Conservation (phyloP, 1,140 invertebrate species). For the Pseudomyrmex flavicornis region DNA sequence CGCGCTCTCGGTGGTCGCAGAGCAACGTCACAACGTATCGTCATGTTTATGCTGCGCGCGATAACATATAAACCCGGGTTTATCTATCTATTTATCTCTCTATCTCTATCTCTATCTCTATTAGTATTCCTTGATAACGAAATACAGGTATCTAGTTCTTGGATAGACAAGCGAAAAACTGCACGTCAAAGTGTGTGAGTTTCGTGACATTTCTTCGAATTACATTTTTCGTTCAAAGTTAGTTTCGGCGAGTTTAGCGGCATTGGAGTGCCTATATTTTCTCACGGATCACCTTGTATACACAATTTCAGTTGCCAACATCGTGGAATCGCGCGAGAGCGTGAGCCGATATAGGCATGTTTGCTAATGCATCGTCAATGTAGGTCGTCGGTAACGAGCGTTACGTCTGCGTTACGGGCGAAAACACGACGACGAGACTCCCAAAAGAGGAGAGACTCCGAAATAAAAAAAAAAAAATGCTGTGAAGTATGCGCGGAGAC, state of each 20-base stretch:
- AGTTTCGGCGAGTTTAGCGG: background rate
- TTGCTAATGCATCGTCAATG: constrained; percentile 33
- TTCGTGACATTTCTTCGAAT: background rate
- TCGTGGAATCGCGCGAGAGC: constrained; percentile 14
- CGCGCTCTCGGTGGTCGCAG: too few relatives aligned
- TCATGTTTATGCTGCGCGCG: background rate
- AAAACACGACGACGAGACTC: background rate
- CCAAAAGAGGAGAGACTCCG: background rate
- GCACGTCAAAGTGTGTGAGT: background rate
- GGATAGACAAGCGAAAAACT: too few relatives aligned
- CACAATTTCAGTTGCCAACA: background rate
- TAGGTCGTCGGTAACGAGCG: constrained; percentile 33
- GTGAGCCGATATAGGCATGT: background rate
- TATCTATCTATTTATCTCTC: too few relatives aligned
- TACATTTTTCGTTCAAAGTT: background rate
- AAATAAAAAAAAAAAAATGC: background rate
- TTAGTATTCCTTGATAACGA: too few relatives aligned
- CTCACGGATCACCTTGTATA: background rate
- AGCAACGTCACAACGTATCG: too few relatives aligned
- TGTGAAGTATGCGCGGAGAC: background rate
- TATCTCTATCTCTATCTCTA: too few relatives aligned
- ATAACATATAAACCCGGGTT: background rate
- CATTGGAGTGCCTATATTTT: background rate
- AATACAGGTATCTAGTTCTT: too few relatives aligned
- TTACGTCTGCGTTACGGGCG: constrained; percentile 19